Conservation (phyloP, 2,797 vertebrate species). For the Gymnocypris eckloni region DNA sequence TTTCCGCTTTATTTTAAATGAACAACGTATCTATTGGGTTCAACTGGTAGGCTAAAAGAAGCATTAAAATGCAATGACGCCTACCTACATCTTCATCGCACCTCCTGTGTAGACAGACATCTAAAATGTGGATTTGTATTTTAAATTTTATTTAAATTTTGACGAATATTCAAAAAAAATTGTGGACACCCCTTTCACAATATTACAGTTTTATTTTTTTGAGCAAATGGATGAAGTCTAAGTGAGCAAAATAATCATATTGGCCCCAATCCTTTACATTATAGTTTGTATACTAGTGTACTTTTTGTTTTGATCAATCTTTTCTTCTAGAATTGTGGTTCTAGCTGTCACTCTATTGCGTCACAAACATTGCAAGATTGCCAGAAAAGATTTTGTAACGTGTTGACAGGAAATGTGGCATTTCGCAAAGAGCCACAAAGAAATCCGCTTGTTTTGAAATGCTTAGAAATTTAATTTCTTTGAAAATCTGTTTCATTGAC, state of each 20-base stretch:
- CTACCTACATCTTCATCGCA: no score
- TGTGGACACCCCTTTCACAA: background rate
- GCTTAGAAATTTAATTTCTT: background rate
- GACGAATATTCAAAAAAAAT: no score
- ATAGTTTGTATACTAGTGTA: background rate
- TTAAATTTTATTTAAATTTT: background rate
- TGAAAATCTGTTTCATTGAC: background rate
- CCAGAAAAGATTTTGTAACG: conserved; percentile 37
- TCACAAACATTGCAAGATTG: conserved; percentile 14
- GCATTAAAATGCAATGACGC: no score
- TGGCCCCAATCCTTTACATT: background rate
- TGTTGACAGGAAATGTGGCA: conserved; percentile 41
- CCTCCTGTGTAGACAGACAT: no score
- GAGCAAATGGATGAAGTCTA: background rate
- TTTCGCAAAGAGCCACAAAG: conserved; percentile 40
- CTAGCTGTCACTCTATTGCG: conserved; percentile 9
- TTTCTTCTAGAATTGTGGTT: conserved; percentile 3
- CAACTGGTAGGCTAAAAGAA: no score
- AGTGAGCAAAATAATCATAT: background rate
- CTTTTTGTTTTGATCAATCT: background rate
- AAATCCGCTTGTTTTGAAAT: conserved; percentile 31
- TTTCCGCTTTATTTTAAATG: no score
- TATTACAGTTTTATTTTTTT: background rate
- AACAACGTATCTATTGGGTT: no score
- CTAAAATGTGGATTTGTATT: no score